Conservation (phyloP, 2,888 invertebrate genomes). For the Drosophila stalkeri region DNA sequence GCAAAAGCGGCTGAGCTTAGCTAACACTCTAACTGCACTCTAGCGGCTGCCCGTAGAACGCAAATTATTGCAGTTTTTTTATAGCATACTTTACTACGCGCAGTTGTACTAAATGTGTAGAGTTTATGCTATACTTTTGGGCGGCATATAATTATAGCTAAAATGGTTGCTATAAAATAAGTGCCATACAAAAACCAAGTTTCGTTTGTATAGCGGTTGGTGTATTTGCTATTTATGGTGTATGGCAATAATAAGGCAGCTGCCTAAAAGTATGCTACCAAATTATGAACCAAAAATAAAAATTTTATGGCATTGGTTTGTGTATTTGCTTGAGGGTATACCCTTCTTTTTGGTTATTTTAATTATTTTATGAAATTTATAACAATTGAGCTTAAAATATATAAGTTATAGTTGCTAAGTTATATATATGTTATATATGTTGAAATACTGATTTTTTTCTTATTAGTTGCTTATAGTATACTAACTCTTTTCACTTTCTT, state of each 20-base stretch:
- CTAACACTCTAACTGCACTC: not conserved
- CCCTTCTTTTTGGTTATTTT: not conserved
- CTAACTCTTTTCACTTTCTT: not conserved
- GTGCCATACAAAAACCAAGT: constrained; percentile 27
- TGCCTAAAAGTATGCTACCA: constrained; percentile 9
- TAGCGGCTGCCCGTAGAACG: not conserved
- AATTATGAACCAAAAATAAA: not conserved
- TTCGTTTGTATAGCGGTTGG: not conserved
- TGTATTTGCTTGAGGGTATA: not conserved
- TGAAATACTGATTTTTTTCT: not conserved
- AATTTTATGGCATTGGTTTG: not conserved
- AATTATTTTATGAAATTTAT: not conserved
- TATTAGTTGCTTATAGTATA: not conserved
- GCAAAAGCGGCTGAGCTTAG: not conserved
- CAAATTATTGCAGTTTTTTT: not conserved
- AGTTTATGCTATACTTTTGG: constrained; percentile 30
- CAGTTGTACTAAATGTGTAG: constrained; percentile 18
- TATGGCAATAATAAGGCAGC: not conserved
- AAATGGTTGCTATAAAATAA: not conserved
- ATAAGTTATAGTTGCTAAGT: no score
- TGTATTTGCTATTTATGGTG: not conserved
- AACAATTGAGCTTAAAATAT: not conserved
- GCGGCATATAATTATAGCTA: not conserved
- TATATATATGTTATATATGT: not conserved
- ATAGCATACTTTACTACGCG: constrained; percentile 25